Percentiles rank a stretch among this genome's conserved stretches.
Evolutionary conservation across 1,140 invertebrate species (phyloP).

Genomic region (Neodiprion lecontei): DNA sequence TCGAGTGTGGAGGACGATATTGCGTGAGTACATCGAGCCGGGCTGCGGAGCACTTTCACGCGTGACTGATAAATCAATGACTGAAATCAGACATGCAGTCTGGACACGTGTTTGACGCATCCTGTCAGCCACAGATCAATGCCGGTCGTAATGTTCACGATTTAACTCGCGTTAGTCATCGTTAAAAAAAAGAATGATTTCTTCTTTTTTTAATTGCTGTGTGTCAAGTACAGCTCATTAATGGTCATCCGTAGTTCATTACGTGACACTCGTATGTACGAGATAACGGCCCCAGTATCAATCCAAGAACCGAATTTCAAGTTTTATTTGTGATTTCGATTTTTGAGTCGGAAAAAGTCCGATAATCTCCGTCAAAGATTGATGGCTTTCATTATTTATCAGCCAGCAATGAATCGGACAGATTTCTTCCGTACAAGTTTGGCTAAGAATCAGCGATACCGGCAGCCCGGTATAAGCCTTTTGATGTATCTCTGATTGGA

Average conservation of each 20-base stretch:
- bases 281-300: too few species aligned
- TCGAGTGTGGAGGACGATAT: not conserved
- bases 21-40: not conserved
- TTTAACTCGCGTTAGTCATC: not conserved
- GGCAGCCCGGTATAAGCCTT: too few species aligned
- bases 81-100: too few species aligned
- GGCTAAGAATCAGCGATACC: too few species aligned
- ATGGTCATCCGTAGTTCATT: not conserved
- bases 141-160: not conserved
- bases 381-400: too few species aligned
- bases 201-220: not conserved
- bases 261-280: not conserved
- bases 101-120: not conserved
- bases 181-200: not conserved
- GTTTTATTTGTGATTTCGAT: too few species aligned
- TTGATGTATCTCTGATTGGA: not conserved
- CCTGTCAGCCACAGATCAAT: not conserved
- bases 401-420: too few species aligned
- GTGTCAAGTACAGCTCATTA: not conserved
- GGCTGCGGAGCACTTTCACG: not conserved
- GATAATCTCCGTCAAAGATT: too few species aligned
- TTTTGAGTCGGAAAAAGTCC: too few species aligned
- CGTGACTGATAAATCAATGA: conserved; percentile 7
- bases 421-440: too few species aligned
- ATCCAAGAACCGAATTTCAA: too few species aligned